Base-by-base conservation (phyloP, 2,113 vertebrate species). In the Chloebia gouldiae region DNA sequence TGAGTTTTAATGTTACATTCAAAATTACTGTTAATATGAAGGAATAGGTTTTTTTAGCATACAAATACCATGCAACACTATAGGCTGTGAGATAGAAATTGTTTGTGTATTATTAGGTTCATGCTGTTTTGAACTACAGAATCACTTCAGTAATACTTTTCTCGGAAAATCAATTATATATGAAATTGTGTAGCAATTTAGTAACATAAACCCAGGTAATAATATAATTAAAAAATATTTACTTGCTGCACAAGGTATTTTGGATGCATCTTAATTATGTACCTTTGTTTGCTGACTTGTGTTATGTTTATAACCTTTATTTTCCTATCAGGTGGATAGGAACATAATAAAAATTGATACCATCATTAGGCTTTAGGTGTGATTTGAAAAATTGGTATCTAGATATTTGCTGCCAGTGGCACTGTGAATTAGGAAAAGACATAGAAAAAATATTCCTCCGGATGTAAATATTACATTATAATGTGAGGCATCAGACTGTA, bases 211-310 rank as follows among this genome's bases (percentile, higher is more conserved):
- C 88, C 95, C 96, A 98, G 95, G 95, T 97, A 98, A 98, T 98
- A 98, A 97, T 97, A 97, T 97, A 98, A 98, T 98, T 98, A 98
- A 98, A 98, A 97, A 98, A 97, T 98, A 97, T 98, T 97, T 98
- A 95, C 97, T 98, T 97, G 81, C 93, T 97, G 84, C 80, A 91
- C 2, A 7, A 90, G 88, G 88, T 97, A 92, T 95, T 97, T 97
- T 97, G 68, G 93, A 92, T 97, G 95, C 93, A 97, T 97, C 95
- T 97, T 98, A 98, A 98, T 98, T 97, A 92, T 95, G 91, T 86
- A 93, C 66, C 86, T 97, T 95, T 97, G 70, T 94, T 97, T 96
- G 76, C 92, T 87, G 90, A 66, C 85, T 97, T 96, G 88, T 96
- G 92, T 96, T 96, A 92, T 91, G 79, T 95, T 97, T 95, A 95